Conservation (phyloP, 2,113 vertebrate species). For the Podocnemis expansa region DNA sequence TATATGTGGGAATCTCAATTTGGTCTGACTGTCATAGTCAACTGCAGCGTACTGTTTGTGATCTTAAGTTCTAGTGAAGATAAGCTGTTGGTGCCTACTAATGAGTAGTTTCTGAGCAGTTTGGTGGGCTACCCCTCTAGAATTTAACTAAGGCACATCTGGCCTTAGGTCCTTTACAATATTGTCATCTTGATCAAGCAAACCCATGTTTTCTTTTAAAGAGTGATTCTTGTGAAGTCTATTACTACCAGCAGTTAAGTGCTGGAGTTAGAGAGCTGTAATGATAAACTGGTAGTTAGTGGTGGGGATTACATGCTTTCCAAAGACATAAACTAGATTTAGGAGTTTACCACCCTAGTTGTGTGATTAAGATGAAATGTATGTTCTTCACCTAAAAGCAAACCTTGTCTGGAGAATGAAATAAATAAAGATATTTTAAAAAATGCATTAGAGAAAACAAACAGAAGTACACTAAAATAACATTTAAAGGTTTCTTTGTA, state of each 20-base stretch:
- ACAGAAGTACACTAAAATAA: neutral
- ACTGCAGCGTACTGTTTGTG: neutral
- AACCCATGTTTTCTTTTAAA: neutral
- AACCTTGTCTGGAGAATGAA: neutral
- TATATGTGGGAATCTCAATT: neutral
- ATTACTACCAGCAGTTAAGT: neutral
- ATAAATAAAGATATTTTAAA: constrained; percentile 25
- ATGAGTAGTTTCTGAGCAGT: neutral
- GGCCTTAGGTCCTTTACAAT: neutral
- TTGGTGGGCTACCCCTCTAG: neutral
- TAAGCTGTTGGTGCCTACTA: neutral
- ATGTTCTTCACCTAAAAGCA: neutral
- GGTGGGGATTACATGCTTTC: constrained; percentile 13
- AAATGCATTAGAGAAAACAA: neutral
- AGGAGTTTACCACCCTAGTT: neutral
- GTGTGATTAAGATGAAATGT: neutral
- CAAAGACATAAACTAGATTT: neutral
- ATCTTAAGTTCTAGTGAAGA: constrained; percentile 5
- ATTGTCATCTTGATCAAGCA: neutral
- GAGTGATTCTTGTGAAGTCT: neutral
- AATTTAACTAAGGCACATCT: constrained; percentile 9
- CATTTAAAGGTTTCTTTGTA: constrained; percentile 30
- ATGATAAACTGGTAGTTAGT: constrained; percentile 28
- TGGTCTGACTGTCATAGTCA: neutral
- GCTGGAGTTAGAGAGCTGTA: constrained; percentile 32